Percentiles rank a stretch among this genome's conserved stretches.
Conservation (phyloP, 2,113 vertebrate genomes). For the Tamias sibiricus region DNA sequence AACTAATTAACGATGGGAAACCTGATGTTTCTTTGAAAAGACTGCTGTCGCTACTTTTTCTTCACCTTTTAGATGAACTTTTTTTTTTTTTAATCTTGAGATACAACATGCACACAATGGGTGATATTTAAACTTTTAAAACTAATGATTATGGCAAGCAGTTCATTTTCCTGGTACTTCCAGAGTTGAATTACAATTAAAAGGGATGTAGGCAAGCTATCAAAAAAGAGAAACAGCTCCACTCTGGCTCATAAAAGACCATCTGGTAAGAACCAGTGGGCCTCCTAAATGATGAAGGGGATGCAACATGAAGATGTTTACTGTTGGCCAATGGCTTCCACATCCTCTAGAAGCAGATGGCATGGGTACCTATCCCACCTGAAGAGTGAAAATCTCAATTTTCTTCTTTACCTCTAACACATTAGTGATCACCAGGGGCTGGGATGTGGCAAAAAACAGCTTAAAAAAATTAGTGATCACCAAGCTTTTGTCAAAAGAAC, state of each 20-base stretch:
- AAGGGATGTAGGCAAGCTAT: constrained; percentile 28
- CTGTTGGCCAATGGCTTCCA: neutral
- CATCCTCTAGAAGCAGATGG: neutral
- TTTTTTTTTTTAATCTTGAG: constrained; percentile 41
- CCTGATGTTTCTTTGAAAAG: constrained; percentile 66
- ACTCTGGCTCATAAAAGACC: constrained; percentile 17
- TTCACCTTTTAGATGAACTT: constrained; percentile 56
- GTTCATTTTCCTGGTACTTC: constrained; percentile 57
- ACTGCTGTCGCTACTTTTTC: constrained; percentile 50
- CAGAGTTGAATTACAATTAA: constrained; percentile 50
- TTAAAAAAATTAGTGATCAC: neutral
- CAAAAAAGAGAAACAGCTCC: constrained; percentile 44
- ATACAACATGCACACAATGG: constrained; percentile 54
- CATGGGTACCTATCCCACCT: neutral
- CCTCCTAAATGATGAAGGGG: neutral
- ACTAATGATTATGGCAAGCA: constrained; percentile 61
- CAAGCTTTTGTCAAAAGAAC: constrained; percentile 6
- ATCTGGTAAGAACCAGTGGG: neutral
- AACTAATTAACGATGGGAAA: constrained; percentile 74
- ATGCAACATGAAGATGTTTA: neutral
- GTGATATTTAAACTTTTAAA: constrained; percentile 75
- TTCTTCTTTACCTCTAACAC: neutral
- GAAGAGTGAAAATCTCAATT: neutral
- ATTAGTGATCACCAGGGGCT: neutral
- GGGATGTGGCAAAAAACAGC: no score